phyloP scores from a whole-genome alignment of 2,888 invertebrate species.

The Lysandra bellargus region DNA sequence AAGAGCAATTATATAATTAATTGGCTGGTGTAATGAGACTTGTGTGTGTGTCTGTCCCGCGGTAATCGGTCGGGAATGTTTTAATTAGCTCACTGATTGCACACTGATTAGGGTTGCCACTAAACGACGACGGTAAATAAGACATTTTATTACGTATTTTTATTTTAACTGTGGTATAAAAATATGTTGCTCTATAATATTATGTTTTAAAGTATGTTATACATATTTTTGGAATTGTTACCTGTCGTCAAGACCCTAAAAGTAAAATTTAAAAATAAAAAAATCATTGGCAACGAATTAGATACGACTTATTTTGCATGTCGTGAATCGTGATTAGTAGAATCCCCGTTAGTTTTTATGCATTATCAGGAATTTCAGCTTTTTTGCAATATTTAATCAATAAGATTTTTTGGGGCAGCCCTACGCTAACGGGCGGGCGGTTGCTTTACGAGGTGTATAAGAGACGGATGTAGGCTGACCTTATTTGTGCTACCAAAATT shows the following conservation, averaged over 20 bases:
- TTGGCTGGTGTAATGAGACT: slow-evolving; percentile 34
- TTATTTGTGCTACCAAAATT: slow-evolving; percentile 19
- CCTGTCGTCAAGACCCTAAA: too few species aligned
- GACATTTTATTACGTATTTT: background rate
- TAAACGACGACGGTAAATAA: background rate
- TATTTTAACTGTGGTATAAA: too few species aligned
- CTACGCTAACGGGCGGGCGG: slow-evolving; percentile 31
- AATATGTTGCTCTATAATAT: too few species aligned
- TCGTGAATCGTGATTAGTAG: too few species aligned
- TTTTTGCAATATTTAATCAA: background rate
- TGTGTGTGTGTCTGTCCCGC: slow-evolving; percentile 37
- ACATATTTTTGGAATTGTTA: too few species aligned
- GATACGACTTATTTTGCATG: too few species aligned
- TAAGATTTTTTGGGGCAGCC: background rate
- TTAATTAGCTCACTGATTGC: slow-evolving; percentile 66
- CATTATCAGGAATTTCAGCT: background rate
- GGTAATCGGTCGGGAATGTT: slow-evolving; percentile 58
- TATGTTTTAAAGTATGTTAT: too few species aligned
- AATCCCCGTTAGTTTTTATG: too few species aligned
- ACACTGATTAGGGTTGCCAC: slow-evolving; percentile 35
- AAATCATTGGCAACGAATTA: too few species aligned
- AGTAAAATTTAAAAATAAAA: too few species aligned
- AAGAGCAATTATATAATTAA: slow-evolving; percentile 38
- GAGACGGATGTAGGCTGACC: slow-evolving; percentile 13
- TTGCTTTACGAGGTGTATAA: slow-evolving; percentile 29